Evolutionary conservation across 2,113 vertebrate genomes (phyloP).

Genomic region (Archilochus colubris): DNA sequence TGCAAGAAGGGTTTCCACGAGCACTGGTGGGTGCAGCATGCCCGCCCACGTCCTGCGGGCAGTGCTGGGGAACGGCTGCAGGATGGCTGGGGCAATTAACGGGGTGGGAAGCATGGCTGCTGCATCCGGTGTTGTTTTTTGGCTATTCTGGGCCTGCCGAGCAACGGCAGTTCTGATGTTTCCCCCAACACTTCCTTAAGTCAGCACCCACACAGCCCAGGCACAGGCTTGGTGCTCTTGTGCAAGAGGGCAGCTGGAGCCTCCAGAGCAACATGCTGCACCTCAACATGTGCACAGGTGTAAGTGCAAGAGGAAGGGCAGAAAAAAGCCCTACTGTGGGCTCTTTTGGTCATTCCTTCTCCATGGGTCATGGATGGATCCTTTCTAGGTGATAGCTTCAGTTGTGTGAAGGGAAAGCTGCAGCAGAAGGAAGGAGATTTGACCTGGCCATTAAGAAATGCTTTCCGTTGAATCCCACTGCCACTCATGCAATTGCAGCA

Average conservation of each 20-base stretch:
- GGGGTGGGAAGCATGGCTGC: fast-evolving
- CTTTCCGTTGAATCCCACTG: neutral
- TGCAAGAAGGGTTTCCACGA: neutral
- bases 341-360: neutral
- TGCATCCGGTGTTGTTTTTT: neutral
- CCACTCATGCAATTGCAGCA: fast-evolving
- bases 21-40: neutral
- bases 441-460: neutral
- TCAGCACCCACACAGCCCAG: fast-evolving
- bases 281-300: fast-evolving
- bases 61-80: fast-evolving
- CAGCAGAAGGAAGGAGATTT: neutral
- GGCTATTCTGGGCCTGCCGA: neutral
- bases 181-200: neutral
- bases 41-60: neutral
- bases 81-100: neutral
- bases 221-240: neutral
- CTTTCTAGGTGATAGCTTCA: neutral
- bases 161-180: neutral
- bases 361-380: neutral
- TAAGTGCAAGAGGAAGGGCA: neutral
- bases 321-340: neutral
- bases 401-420: neutral
- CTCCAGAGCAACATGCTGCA: fast-evolving
- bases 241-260: neutral